A percentile compares a stretch with the other conserved stretches of the same genome.
Conservation (phyloP, 2,888 invertebrate genomes). For the Phasia obesa region DNA sequence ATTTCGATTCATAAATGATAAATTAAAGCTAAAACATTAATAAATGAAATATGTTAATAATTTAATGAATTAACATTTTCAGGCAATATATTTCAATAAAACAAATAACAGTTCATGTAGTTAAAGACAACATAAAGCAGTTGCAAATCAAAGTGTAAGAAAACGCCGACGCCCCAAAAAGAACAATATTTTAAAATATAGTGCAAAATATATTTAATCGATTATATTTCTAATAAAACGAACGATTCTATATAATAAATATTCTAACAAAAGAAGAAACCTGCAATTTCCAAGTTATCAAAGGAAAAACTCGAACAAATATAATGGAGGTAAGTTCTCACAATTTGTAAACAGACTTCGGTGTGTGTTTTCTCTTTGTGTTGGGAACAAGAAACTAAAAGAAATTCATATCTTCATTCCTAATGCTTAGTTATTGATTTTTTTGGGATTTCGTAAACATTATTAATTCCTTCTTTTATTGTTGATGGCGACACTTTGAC, state of each 20-base stretch:
- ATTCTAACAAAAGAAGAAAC: neutral
- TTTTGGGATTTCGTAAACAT: slow-evolving; percentile 28
- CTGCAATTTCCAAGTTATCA: neutral
- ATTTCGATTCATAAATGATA: slow-evolving; percentile 15
- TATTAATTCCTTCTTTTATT: neutral
- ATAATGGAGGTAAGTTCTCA: slow-evolving; percentile 59
- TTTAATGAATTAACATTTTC: slow-evolving; percentile 33
- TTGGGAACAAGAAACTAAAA: neutral
- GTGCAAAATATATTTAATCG: slow-evolving; percentile 45
- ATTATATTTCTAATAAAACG: neutral
- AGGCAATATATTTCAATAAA: neutral
- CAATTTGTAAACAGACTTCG: neutral
- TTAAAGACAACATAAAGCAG: neutral
- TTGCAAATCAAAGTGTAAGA: slow-evolving; percentile 14
- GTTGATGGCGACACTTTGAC: slow-evolving; percentile 63
- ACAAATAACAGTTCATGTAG: neutral
- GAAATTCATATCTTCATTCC: neutral
- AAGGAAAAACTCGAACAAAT: neutral
- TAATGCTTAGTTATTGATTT: slow-evolving; percentile 19
- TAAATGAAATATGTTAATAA: slow-evolving; percentile 10
- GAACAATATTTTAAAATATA: slow-evolving; percentile 19
- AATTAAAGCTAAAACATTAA: slow-evolving; percentile 13
- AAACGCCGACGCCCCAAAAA: slow-evolving; percentile 64
- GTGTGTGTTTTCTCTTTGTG: neutral
- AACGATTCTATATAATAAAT: neutral